These are phyloP conservation scores for Euglossa dilemma DNA, from an alignment of 1,140 invertebrate genomes.

Conservation along the genomic window DNA sequence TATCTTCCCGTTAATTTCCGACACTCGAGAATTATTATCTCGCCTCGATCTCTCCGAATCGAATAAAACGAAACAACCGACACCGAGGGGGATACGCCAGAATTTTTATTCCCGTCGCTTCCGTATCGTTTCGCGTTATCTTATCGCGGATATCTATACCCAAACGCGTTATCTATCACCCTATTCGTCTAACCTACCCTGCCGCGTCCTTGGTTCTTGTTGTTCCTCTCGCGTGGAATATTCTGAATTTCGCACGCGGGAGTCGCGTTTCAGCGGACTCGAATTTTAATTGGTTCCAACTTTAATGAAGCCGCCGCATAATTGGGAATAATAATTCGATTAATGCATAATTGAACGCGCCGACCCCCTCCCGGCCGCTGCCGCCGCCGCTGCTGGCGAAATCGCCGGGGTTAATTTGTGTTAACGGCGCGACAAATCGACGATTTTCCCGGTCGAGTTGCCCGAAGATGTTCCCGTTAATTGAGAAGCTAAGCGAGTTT, in stretches of 20 bases:
- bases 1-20: too few species aligned
- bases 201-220: not conserved
- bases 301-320: slow-evolving; percentile 40
- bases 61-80: too few species aligned
- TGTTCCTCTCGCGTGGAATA: slow-evolving; percentile 1
- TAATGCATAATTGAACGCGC: slow-evolving; percentile 35
- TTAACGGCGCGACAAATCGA: slow-evolving; percentile 36
- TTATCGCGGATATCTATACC: too few species aligned
- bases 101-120: too few species aligned
- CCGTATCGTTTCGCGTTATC: too few species aligned
- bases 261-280: not conserved
- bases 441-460: not conserved
- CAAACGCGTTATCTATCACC: too few species aligned
- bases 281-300: slow-evolving; percentile 39
- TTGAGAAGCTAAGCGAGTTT: not conserved
- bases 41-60: too few species aligned
- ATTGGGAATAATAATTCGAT: slow-evolving; percentile 52
- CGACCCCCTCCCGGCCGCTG: not conserved
- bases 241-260: slow-evolving; percentile 17
- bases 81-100: too few species aligned
- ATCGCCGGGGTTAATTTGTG: slow-evolving; percentile 36
- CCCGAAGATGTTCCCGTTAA: slow-evolving; percentile 25
- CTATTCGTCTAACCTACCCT: too few species aligned
- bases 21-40: too few species aligned
- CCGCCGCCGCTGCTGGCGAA: not conserved